phyloP scores from a whole-genome alignment of 2,113 vertebrate species.

The Cariama cristata region DNA sequence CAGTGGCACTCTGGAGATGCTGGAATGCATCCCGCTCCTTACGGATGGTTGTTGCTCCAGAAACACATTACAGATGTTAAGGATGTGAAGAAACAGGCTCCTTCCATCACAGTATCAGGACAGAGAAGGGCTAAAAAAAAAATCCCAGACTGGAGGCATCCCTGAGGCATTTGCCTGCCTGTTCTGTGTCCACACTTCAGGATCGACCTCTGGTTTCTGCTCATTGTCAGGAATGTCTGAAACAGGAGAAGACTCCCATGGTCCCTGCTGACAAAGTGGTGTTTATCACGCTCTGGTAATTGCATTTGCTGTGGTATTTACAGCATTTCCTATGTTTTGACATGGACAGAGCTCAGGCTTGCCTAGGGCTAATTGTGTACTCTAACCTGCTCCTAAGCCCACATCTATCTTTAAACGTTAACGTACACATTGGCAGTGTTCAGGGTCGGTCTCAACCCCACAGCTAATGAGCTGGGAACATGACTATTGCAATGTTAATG shows the following conservation, averaged over 20 bases:
- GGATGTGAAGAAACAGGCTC: background rate
- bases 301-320: constrained; percentile 39
- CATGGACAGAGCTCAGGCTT: background rate
- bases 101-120: background rate
- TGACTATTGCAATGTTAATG: background rate
- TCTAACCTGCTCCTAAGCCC: background rate
- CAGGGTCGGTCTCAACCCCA: background rate
- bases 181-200: background rate
- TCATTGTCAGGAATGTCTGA: background rate
- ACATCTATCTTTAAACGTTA: background rate
- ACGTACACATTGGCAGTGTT: background rate
- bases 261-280: background rate
- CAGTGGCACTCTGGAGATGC: background rate
- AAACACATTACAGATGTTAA: background rate
- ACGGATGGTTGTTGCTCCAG: background rate
- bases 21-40: background rate
- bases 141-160: background rate
- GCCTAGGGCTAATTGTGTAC: background rate
- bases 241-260: background rate
- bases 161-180: background rate
- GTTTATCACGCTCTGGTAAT: constrained; percentile 33
- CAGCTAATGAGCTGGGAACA: accelerated
- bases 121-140: background rate
- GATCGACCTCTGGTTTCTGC: background rate
- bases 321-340: constrained; percentile 46